Evolutionary conservation across 2,888 invertebrate species (phyloP), one percentile per base, ranked within the genome.

Genomic region (Harpagoxenus sublaevis): DNA sequence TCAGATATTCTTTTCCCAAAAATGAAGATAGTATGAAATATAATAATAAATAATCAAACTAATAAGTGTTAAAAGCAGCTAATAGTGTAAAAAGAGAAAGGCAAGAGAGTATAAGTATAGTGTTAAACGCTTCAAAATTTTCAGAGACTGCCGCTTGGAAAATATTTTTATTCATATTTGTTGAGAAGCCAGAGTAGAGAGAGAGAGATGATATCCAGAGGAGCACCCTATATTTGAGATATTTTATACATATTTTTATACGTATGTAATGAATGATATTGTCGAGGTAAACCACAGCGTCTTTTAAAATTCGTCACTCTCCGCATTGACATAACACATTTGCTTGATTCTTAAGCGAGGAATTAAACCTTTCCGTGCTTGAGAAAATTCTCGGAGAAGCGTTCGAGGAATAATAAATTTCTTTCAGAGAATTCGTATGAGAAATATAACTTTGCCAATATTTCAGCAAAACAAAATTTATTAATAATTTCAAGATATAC

Each of bases 291-390:
- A 60, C 12, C 4, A 60, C 4, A 28, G 31, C 12, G 48, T 74
- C n/a, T 74, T 74, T 74, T 31, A 62, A 74, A 60, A 74, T 12
- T 60, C 10, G 28, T 42, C 42, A 73, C 28, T 23, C 9, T 18
- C 35, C 28, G 55, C 23, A 31, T 42, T 57, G 28, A 60, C 9
- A 42, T 42, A 57, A 74, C 42, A 5, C 10, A 23, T 73, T 71
- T 23, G 15, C 28, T 57, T 31, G 31, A 73, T 18, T 28, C 6
- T 70, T n/a, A 42, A 70, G n/a, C n/a, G 3, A 68, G 12, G 10
- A 48, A 39, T 57, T 42, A 73, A 73, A 9, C 3, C n/a, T 73
- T 73, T 23, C 23, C 23, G 23, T 57, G 15, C n/a, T 15, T 53
- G 55, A 15, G 39, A 1, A 6, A 74, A 74, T 28, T 42, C 5